Evolutionary conservation across 2,888 invertebrate species (phyloP), one percentile per base, ranked within the genome.

Genomic region (Gasteruption jaculator): DNA sequence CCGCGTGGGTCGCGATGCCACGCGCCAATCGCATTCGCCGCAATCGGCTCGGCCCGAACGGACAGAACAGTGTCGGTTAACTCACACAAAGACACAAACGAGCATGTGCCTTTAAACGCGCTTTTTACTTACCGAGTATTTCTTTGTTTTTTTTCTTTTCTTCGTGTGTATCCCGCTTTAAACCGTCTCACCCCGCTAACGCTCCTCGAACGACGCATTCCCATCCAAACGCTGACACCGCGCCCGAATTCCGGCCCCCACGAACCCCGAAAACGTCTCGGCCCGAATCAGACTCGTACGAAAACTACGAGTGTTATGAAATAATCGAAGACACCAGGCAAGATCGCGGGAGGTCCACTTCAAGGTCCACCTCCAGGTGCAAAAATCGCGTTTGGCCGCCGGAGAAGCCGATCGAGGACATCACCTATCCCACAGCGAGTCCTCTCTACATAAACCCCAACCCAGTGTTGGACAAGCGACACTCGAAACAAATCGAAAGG

Each of bases 391-490:
- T 54, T 25, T 71, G 70, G 71, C 71, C 71, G 10, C 71, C 70
- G 1, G 39, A 48, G 4, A 69, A 66, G 39, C 51, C 60, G 2
- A 58, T 68, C 47, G 71, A 69, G 48, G 66, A 70, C 29, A 56
- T 64, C 27, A 64, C 65, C 3, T 69, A 66, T 52, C 65, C 68
- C 5, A 70, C 71, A 11, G 68, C 71, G 3, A 65, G 69, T 57
- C 68, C 69, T 2, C 50, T 71, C 15, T 71, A 68, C 52, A 66
- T 68, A 27, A 65, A 69, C 40, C 70, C 70, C 0, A 65, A 70
- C 48, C 62, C 67, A 8, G 48, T 55, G 10, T 53, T 64, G 24
- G 61, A 6, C 61, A 65, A 19, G 54, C 54, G 40, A 56, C 59
- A 0, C 56, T 51, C n/a, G 63, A 68, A n/a, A 62, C 18, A 30